Conservation (phyloP, 2,888 invertebrate genomes). For the Leucania comma region DNA sequence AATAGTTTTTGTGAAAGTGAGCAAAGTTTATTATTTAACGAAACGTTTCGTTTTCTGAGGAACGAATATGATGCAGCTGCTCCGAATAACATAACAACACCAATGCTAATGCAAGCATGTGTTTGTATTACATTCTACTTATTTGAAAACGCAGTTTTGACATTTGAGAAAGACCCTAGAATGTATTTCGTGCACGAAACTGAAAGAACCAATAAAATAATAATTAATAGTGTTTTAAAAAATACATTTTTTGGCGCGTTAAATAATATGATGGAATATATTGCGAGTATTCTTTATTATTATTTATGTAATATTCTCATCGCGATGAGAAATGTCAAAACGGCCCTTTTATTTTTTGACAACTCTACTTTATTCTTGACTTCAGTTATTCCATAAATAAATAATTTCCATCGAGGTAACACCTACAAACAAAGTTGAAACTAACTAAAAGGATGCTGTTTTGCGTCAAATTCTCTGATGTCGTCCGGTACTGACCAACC, state of each 20-base stretch:
- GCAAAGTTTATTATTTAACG: conserved; percentile 10
- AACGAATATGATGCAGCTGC: conserved; percentile 15
- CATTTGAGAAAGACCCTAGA: background rate
- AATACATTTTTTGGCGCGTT: too few relatives aligned
- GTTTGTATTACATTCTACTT: too few relatives aligned
- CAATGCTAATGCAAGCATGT: too few relatives aligned
- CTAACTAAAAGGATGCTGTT: background rate
- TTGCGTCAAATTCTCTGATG: background rate
- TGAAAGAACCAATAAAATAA: too few relatives aligned
- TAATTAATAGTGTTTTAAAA: too few relatives aligned
- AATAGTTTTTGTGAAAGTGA: conserved; percentile 2
- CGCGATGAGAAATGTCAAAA: too few relatives aligned
- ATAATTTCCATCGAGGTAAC: background rate
- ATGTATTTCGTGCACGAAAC: too few relatives aligned
- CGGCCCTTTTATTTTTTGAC: too few relatives aligned
- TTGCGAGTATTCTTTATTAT: too few relatives aligned
- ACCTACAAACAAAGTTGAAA: background rate
- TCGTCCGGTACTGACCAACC: conserved; percentile 2
- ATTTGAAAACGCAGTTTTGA: too few relatives aligned
- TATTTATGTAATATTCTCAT: too few relatives aligned
- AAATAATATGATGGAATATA: too few relatives aligned
- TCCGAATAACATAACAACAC: background rate
- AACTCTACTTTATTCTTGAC: background rate
- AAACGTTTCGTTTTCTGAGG: background rate
- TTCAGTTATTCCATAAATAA: background rate